Conservation (phyloP, 2,888 invertebrate genomes). For the Salpingus planirostris region DNA sequence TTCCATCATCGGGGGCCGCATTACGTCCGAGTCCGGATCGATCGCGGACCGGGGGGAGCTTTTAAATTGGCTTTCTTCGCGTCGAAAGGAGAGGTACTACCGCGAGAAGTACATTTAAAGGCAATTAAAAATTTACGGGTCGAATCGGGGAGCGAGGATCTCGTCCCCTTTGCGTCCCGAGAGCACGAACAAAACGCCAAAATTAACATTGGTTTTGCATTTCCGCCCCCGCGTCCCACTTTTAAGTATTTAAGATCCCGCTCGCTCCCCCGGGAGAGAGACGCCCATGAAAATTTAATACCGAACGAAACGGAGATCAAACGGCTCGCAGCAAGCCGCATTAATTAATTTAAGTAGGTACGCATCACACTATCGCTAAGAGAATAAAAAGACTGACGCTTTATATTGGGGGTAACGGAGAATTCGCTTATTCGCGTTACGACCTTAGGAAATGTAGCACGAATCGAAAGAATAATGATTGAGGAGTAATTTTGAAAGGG, state of each 20-base stretch:
- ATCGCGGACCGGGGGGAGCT: slow-evolving; percentile 18
- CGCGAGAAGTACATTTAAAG: slow-evolving; percentile 20
- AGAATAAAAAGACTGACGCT: too few species aligned
- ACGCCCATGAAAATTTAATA: neutral
- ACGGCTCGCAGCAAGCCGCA: neutral
- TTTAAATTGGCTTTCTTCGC: slow-evolving; percentile 22
- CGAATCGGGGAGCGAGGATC: neutral
- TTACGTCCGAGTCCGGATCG: slow-evolving; percentile 11
- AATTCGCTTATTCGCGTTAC: too few species aligned
- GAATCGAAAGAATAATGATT: too few species aligned
- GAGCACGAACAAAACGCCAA: neutral
- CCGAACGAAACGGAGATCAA: neutral
- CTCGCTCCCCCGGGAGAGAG: neutral
- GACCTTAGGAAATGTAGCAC: too few species aligned
- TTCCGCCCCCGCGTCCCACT: neutral
- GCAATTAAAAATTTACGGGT: slow-evolving; percentile 23
- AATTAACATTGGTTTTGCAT: neutral
- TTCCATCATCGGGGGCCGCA: slow-evolving; percentile 8
- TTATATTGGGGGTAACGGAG: too few species aligned
- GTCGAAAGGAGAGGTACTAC: slow-evolving; percentile 16
- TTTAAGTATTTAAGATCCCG: neutral
- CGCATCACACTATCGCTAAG: too few species aligned
- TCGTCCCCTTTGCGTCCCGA: neutral
- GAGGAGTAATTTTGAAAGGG: too few species aligned
- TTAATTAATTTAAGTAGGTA: too few species aligned